Evolutionary conservation across 2,888 invertebrate species (phyloP).

Genomic region (Hipparchia semele): DNA sequence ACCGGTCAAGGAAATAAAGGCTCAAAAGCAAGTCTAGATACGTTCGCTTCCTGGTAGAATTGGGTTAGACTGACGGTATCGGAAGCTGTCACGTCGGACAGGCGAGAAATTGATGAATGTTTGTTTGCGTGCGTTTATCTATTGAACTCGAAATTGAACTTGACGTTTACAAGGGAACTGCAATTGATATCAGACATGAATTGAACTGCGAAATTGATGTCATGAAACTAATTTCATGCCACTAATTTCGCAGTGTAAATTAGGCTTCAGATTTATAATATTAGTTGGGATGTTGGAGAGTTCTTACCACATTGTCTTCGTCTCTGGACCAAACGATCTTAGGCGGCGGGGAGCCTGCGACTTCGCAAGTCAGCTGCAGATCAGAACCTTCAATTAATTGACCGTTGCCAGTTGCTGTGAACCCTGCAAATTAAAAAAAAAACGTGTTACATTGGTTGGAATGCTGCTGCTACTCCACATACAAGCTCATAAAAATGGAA

Average conservation of each 20-base stretch:
- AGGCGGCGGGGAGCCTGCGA: constrained; percentile 60
- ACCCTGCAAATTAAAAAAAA: constrained; percentile 47
- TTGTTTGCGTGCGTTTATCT: constrained; percentile 20
- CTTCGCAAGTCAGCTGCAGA: constrained; percentile 59
- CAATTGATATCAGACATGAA: no score
- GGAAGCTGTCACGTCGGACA: constrained; percentile 20
- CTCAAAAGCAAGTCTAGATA: constrained; percentile 1
- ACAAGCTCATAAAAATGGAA: no score
- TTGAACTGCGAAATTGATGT: no score
- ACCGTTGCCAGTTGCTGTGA: constrained; percentile 55
- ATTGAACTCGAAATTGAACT: constrained; percentile 31
- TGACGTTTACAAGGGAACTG: constrained; percentile 4
- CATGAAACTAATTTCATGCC: no score
- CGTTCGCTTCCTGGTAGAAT: constrained; percentile 28
- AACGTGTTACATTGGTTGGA: not conserved
- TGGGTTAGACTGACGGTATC: constrained; percentile 36
- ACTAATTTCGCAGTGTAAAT: no score
- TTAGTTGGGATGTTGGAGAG: constrained; percentile 3
- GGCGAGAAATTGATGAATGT: constrained; percentile 29
- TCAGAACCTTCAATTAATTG: constrained; percentile 53
- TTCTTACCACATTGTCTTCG: constrained; percentile 51
- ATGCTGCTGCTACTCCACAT: no score
- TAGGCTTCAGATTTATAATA: no score
- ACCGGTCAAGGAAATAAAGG: not conserved
- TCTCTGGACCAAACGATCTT: constrained; percentile 64